Base-by-base conservation (phyloP, 2,797 vertebrate species). In the Pyrocephalus nanus region DNA sequence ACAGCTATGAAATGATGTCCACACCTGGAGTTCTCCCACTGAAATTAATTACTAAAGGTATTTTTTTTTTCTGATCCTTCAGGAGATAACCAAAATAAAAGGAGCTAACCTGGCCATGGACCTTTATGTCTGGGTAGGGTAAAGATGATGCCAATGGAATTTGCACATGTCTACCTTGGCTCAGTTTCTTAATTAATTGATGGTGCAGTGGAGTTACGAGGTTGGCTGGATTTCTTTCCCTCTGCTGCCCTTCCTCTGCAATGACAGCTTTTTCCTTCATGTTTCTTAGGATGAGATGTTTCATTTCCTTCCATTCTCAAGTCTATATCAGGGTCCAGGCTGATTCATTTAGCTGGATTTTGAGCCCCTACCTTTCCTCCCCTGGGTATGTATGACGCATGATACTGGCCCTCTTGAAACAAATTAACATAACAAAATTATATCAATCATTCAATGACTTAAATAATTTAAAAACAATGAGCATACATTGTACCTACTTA, bases 291-390 rank as follows among this genome's bases (percentile, higher is more conserved):
- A 40, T 54, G 47, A 64, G 42, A 43, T 30, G 58, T 58, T 72
- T n/a, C 36, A 13, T 91, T 91, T 96, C 61, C 89, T 95, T 86
- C 65, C 36, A 42, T 20, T 74, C 45, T 53, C 0, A 8, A 62
- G 66, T 55, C 58, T n/a, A 15, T 54, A 27, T 42, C 62, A 34
- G 27, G 43, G n/a, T 78, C 79, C 47, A 62, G 69, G 81, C 58
- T 78, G 57, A 62, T 77, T 72, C 76, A n/a, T 72, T 71, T 93
- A 69, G 50, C 62, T 83, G 79, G 16, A 54, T 81, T 92, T 82
- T 77, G 54, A 86, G 66, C 70, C 53, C 72, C 34, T 90, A 82
- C 91, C 61, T 94, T 95, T 96, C 95, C 93, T 96, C 92, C 65
- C 72, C 47, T 17, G 85, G 62, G 89, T 71, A 30, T 2, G 8